Conservation (phyloP, 2,888 invertebrate species). For the Anoplius nigerrimus region DNA sequence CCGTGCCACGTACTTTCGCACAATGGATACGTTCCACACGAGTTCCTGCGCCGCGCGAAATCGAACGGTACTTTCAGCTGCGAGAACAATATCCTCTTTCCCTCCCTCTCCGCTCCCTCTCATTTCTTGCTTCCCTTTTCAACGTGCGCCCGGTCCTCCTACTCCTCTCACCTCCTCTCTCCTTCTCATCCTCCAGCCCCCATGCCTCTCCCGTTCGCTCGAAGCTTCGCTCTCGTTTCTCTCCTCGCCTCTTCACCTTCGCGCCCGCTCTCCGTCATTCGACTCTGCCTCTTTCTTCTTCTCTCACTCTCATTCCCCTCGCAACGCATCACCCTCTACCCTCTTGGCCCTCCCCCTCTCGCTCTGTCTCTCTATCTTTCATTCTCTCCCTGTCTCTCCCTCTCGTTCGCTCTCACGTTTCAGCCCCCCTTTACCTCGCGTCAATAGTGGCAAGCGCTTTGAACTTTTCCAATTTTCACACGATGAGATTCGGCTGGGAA, state of each 20-base stretch:
- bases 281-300: no score
- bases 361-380: background rate
- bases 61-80: slow-evolving; percentile 44
- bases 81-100: slow-evolving; percentile 42
- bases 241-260: background rate
- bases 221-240: slow-evolving; percentile 6
- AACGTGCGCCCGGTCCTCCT: slow-evolving; percentile 10
- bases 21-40: slow-evolving; percentile 50
- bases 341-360: slow-evolving; percentile 17
- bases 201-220: slow-evolving; percentile 15
- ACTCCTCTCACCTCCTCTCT: slow-evolving; percentile 35
- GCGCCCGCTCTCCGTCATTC: background rate
- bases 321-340: background rate
- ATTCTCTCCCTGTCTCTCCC: background rate
- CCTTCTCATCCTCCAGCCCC: slow-evolving; percentile 7
- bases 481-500: slow-evolving; percentile 49
- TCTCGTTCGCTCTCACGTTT: slow-evolving; percentile 5
- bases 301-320: no score
- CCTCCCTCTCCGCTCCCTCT: slow-evolving; percentile 15
- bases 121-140: slow-evolving; percentile 1
- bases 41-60: slow-evolving; percentile 42
- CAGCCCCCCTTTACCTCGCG: slow-evolving; percentile 35
- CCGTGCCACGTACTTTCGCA: slow-evolving; percentile 40
- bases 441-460: slow-evolving; percentile 44
- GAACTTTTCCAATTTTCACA: slow-evolving; percentile 58